These are phyloP conservation scores for Chelonoidis abingdonii DNA, from an alignment of 2,113 vertebrate genomes.

Conservation along the genomic window DNA sequence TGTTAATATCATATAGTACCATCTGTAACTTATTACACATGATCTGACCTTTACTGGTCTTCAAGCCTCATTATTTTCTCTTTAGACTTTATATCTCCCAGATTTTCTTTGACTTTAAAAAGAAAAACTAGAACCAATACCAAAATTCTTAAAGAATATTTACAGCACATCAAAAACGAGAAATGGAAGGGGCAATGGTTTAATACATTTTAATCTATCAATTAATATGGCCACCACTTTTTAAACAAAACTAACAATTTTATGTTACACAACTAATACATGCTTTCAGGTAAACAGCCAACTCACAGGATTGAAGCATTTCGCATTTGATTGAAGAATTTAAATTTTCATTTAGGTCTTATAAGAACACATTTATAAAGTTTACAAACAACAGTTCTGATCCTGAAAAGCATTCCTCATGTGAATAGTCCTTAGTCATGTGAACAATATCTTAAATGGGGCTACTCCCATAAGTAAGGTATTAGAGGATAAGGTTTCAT, in stretches of 20 bases:
- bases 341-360: constrained; percentile 24
- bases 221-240: constrained; percentile 33
- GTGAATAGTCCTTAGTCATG: neutral
- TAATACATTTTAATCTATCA: constrained; percentile 53
- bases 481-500: neutral
- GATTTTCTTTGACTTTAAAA: constrained; percentile 68
- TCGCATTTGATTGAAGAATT: constrained; percentile 47
- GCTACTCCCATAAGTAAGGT: neutral
- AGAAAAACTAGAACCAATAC: constrained; percentile 72
- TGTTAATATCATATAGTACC: constrained; percentile 74
- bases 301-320: neutral
- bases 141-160: constrained; percentile 63
- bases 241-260: constrained; percentile 35
- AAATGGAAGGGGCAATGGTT: constrained; percentile 27
- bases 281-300: constrained; percentile 39
- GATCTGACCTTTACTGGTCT: constrained; percentile 80
- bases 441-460: neutral
- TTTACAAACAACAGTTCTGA: constrained; percentile 29
- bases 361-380: constrained; percentile 44
- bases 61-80: constrained; percentile 80
- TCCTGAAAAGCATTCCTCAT: constrained; percentile 9
- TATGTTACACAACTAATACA: neutral
- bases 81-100: constrained; percentile 77
- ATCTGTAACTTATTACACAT: constrained; percentile 81
- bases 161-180: constrained; percentile 55